phyloP scores from a whole-genome alignment of 2,888 invertebrate genomes.

The Ophioninae sp. region DNA sequence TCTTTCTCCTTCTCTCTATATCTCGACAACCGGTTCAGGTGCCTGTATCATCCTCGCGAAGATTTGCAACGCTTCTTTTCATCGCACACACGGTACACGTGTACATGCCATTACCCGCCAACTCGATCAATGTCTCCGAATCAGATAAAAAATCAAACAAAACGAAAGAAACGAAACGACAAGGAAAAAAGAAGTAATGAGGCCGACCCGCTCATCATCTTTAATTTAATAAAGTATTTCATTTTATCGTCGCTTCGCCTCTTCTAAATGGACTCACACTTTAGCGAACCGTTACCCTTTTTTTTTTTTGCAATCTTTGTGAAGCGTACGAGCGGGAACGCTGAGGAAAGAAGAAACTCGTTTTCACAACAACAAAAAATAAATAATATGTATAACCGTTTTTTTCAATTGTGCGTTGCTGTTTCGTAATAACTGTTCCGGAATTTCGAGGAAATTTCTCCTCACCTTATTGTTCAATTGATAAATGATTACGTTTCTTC shows the following conservation, averaged over 20 bases:
- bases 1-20: neutral
- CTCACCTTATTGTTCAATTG: neutral
- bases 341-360: neutral
- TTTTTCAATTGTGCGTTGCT: slow-evolving; percentile 6
- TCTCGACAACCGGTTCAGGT: slow-evolving; percentile 38
- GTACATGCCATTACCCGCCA: slow-evolving; percentile 22
- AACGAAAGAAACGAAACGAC: neutral
- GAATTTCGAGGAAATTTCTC: slow-evolving; percentile 15
- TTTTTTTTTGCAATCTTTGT: slow-evolving; percentile 7
- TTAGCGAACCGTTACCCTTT: slow-evolving; percentile 30
- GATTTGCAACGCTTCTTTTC: slow-evolving; percentile 32
- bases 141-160: slow-evolving; percentile 12
- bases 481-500: neutral
- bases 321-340: neutral
- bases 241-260: slow-evolving; percentile 17
- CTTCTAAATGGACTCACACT: neutral
- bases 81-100: neutral
- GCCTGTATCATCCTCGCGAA: slow-evolving; percentile 29
- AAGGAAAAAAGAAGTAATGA: slow-evolving; percentile 5
- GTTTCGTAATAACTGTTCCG: slow-evolving; percentile 10
- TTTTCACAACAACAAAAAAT: slow-evolving; percentile 6
- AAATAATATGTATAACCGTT: slow-evolving; percentile 6
- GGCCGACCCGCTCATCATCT: slow-evolving; percentile 27
- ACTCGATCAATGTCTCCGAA: slow-evolving; percentile 38
- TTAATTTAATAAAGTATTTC: slow-evolving; percentile 29